Percentiles rank a stretch among this genome's conserved stretches.
Evolutionary conservation across 2,113 vertebrate genomes (phyloP).

Genomic region (Pelmatolapia mariae): DNA sequence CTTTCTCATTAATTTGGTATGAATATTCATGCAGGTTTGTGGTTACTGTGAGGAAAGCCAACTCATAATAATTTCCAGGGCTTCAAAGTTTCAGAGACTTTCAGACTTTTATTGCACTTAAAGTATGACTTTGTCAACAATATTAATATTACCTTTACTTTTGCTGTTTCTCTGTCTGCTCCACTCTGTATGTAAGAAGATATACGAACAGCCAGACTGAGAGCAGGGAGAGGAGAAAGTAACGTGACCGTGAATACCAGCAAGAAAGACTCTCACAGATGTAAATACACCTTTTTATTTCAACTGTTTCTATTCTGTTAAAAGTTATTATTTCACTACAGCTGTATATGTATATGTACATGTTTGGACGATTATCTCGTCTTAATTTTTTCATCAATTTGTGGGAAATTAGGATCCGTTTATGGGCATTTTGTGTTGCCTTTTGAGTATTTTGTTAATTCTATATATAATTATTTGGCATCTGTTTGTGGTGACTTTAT

Average conservation of each 20-base stretch:
- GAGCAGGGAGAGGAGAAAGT: background rate
- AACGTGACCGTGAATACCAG: background rate
- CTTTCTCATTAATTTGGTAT: background rate
- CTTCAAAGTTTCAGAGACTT: background rate
- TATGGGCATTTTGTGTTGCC: background rate
- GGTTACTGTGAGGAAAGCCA: background rate
- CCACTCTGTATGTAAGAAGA: background rate
- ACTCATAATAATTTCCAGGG: background rate
- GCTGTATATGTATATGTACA: background rate
- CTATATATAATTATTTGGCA: background rate
- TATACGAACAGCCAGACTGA: background rate
- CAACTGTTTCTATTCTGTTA: background rate
- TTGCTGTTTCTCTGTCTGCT: background rate
- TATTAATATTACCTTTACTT: background rate
- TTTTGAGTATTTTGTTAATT: background rate
- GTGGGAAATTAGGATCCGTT: background rate
- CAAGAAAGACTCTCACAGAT: background rate
- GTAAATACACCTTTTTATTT: background rate
- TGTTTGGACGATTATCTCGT: fast-evolving
- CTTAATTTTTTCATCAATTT: background rate
- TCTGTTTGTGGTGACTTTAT: background rate
- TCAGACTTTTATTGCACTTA: background rate
- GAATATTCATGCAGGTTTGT: background rate
- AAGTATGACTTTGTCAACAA: background rate
- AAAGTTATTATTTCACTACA: background rate